A percentile compares a stretch with the other conserved stretches of the same genome.
Conservation (phyloP, 2,113 vertebrate genomes). For the Syngnathus scovelli region DNA sequence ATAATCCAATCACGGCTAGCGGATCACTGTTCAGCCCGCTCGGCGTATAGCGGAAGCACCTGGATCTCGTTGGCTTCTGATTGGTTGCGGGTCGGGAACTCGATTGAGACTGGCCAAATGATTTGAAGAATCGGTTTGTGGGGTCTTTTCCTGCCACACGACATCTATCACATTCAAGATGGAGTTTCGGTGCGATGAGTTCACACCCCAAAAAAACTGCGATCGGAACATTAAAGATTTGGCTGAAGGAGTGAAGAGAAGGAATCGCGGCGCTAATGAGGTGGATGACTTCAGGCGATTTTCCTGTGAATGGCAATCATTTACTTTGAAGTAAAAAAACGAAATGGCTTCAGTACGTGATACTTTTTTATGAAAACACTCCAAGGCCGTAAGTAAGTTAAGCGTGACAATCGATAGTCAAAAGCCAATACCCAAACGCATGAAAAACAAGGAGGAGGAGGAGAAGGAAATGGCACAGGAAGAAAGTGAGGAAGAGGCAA, state of each 20-base stretch:
- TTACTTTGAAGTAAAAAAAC: not conserved
- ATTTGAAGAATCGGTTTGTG: not conserved
- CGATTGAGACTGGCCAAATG: not conserved
- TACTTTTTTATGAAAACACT: not conserved
- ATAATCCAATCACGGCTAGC: constrained; percentile 60
- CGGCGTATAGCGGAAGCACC: constrained; percentile 14
- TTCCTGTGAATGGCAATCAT: too few relatives aligned
- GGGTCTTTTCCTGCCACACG: not conserved
- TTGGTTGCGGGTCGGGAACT: not conserved
- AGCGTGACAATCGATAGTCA: constrained; percentile 50
- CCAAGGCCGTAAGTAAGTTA: constrained; percentile 25
- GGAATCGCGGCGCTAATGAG: too few relatives aligned
- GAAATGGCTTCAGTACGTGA: not conserved
- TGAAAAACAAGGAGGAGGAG: constrained; percentile 17
- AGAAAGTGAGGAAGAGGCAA: not conserved
- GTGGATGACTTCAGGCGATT: too few relatives aligned
- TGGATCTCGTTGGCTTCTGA: constrained; percentile 2
- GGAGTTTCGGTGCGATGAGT: not conserved
- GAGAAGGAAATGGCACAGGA: not conserved
- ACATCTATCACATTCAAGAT: not conserved
- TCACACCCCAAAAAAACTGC: too few relatives aligned
- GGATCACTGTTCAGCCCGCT: constrained; percentile 51
- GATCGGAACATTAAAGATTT: too few relatives aligned
- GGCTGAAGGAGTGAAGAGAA: too few relatives aligned
- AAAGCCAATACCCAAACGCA: constrained; percentile 38